Conservation (phyloP, 2,797 vertebrate species). For the Alauda arvensis region DNA sequence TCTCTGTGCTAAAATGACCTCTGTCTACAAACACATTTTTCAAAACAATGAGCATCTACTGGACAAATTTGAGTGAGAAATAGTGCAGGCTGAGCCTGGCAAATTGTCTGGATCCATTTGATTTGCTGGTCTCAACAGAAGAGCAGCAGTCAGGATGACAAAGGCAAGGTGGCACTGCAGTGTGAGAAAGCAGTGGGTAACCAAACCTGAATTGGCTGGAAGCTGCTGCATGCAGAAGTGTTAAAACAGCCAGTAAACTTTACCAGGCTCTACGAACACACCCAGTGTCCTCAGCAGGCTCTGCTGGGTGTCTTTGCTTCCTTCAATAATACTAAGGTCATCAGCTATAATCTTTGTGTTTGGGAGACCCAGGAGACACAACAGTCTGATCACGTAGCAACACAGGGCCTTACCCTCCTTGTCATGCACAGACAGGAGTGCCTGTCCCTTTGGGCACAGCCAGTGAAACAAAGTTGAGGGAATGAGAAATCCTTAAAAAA, state of each 20-base stretch:
- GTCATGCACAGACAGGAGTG: too few species aligned
- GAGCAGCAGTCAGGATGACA: neutral
- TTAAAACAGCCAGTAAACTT: neutral
- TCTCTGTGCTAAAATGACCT: neutral
- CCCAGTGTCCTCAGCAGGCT: rapidly evolving
- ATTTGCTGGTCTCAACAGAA: neutral
- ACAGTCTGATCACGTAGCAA: too few species aligned
- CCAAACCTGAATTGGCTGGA: neutral
- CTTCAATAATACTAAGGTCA: too few species aligned
- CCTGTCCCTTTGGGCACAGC: too few species aligned
- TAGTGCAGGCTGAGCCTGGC: neutral
- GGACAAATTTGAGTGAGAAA: neutral
- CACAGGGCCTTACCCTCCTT: too few species aligned
- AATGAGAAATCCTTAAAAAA: neutral
- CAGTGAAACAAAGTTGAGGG: neutral
- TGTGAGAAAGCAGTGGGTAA: neutral
- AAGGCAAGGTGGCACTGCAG: neutral
- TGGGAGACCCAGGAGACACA: too few species aligned
- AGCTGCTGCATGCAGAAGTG: neutral
- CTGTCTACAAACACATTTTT: neutral
- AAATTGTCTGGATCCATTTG: neutral
- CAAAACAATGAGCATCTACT: neutral
- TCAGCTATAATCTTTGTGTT: too few species aligned
- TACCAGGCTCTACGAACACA: neutral
- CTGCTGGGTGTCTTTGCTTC: neutral